Percentiles rank a stretch among this genome's conserved stretches.
phyloP scores from a whole-genome alignment of 53 echinoderm and acorn worm genomes.

The Arbacia lixula region DNA sequence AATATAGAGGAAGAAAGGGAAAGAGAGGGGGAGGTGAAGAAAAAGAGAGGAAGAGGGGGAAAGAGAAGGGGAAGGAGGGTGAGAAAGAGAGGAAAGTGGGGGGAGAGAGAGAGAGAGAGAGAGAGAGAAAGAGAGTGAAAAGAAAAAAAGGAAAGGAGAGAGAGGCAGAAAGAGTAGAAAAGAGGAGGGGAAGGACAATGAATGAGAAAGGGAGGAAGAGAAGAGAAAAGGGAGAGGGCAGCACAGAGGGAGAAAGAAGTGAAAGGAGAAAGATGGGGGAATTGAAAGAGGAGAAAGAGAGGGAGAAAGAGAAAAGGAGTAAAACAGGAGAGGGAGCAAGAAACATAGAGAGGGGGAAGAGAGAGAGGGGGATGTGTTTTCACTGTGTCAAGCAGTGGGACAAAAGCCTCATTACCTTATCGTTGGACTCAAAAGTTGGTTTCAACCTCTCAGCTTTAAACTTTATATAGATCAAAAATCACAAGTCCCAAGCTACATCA shows the following conservation, averaged over 20 bases:
- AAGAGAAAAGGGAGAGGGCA: constrained; percentile 14
- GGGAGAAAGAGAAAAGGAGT: not conserved
- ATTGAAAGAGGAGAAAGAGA: not conserved
- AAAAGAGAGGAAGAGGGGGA: not conserved
- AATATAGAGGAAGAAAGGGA: not conserved
- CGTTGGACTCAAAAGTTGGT: too few relatives aligned
- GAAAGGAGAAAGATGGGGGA: not conserved
- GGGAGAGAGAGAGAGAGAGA: not conserved
- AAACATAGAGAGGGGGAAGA: too few relatives aligned
- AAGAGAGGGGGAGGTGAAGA: not conserved
- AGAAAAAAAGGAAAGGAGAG: not conserved
- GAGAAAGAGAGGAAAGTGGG: not conserved
- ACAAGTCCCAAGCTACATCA: too few relatives aligned
- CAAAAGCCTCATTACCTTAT: too few relatives aligned
- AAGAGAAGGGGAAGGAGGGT: not conserved
- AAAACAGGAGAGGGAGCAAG: not conserved
- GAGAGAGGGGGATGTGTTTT: too few relatives aligned
- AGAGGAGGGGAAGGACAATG: not conserved
- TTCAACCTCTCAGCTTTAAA: too few relatives aligned
- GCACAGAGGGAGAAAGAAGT: not conserved
- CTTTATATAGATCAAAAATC: too few relatives aligned
- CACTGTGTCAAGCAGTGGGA: too few relatives aligned
- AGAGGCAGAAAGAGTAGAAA: not conserved
- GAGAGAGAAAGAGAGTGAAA: not conserved
- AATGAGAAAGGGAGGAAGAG: constrained; percentile 16